Evolutionary conservation across 2,113 vertebrate species (phyloP), one percentile per base, ranked within the genome.

Genomic region (Falcunculus frontatus): DNA sequence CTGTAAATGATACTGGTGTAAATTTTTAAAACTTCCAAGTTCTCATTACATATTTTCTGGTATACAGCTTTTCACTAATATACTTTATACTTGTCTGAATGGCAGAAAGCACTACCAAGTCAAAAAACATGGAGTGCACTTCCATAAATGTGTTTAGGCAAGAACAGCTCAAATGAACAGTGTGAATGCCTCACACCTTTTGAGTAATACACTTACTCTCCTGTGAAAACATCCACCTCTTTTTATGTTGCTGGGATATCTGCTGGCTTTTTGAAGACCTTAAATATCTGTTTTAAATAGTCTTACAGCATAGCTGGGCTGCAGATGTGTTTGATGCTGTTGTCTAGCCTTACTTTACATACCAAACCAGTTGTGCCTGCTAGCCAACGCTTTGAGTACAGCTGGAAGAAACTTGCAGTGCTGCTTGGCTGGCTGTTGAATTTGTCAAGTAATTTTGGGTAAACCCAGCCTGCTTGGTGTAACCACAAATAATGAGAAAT

Each of bases 311-410:
- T 30, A 69, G 53, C 62, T 65, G 50, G 46, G 46, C 63, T 74
- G 50, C 76, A 69, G 46, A 6, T 52, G 9, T 41, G 11, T 64
- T 80, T 70, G 29, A 23, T 83, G 88, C 50, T 70, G 42, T 63
- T 59, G 25, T 33, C 21, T 50, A n/a, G 56, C 63, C 33, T 41
- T 56, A 26, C 25, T 44, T 76, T 69, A 41, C 65, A 35, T 33
- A 67, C 41, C 30, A 67, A 62, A 84, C 27, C 21, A 55, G 87
- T 74, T 52, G 41, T 63, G 46, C 46, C 55, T n/a, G 42, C 35
- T 44, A 26, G 17, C 42, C n/a, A 33, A 3, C 0, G 3, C 67
- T 83, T 73, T 26, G 65, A 68, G 16, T 11, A 4, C 0, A 8
- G 30, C 26, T 63, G 11, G n/a, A 60, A 83, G 60, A 64, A 68